These are phyloP conservation scores for Pseudonaja textilis DNA, from an alignment of 2,113 vertebrate species.

Conservation along the genomic window DNA sequence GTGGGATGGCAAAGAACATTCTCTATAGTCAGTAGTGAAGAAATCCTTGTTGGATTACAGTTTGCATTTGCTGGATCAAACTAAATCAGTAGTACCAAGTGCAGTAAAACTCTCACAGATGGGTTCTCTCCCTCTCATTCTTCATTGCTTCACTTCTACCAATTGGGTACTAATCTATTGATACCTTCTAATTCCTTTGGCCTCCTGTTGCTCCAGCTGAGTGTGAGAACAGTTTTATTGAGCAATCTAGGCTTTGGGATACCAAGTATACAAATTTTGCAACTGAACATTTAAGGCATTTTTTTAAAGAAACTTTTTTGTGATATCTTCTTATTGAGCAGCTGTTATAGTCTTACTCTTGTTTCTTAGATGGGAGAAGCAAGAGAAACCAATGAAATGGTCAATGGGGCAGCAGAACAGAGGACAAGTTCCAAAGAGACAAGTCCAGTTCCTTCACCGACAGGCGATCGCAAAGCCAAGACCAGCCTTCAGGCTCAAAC, in stretches of 20 bases:
- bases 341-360: slow-evolving; percentile 42
- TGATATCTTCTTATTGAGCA: slow-evolving; percentile 29
- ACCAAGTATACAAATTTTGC: slow-evolving; percentile 68
- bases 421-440: slow-evolving; percentile 89
- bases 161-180: slow-evolving; percentile 77
- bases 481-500: slow-evolving; percentile 78
- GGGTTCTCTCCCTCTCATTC: slow-evolving; percentile 60
- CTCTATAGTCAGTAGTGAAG: background rate
- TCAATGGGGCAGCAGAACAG: slow-evolving; percentile 88
- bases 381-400: slow-evolving; percentile 77
- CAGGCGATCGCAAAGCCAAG: slow-evolving; percentile 81
- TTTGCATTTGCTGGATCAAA: background rate
- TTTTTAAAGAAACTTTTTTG: background rate
- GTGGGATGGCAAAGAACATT: background rate
- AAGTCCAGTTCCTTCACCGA: slow-evolving; percentile 85
- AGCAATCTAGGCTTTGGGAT: slow-evolving; percentile 73
- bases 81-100: slow-evolving; percentile 66
- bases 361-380: slow-evolving; percentile 78
- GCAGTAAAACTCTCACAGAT: slow-evolving; percentile 77
- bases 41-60: slow-evolving; percentile 20
- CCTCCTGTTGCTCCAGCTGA: slow-evolving; percentile 71
- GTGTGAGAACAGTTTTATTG: slow-evolving; percentile 69
- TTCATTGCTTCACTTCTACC: slow-evolving; percentile 51
- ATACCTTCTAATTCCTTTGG: slow-evolving; percentile 76
- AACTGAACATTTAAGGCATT: slow-evolving; percentile 50